These are phyloP conservation scores for Perca schrenkii DNA, from an alignment of 2,113 vertebrate genomes.

Conservation along the genomic window DNA sequence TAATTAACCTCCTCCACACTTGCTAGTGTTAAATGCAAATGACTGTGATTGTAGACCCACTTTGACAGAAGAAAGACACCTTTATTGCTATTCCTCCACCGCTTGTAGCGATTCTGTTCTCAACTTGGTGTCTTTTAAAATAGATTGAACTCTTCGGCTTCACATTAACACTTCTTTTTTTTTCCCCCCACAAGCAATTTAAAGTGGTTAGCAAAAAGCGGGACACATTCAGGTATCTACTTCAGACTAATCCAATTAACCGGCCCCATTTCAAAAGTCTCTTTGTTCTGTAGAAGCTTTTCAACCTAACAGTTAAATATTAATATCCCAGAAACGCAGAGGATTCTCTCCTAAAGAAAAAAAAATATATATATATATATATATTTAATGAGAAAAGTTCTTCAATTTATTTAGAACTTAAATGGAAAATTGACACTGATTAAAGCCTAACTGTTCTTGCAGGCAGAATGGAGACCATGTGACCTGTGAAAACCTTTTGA, in stretches of 20 bases:
- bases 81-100: neutral
- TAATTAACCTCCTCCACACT: constrained; percentile 19
- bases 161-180: neutral
- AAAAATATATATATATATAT: neutral
- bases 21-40: constrained; percentile 3
- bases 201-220: neutral
- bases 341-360: neutral
- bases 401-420: neutral
- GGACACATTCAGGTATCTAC: constrained; percentile 4
- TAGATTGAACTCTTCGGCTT: neutral
- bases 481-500: neutral
- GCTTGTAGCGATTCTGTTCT: neutral
- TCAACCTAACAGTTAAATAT: neutral
- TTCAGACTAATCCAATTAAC: constrained; percentile 43
- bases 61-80: neutral
- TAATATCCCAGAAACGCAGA: constrained; percentile 7
- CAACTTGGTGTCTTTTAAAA: constrained; percentile 1
- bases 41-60: neutral
- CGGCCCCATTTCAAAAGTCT: constrained; percentile 20
- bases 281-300: neutral
- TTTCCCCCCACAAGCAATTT: neutral
- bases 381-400: neutral
- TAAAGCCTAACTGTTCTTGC: neutral
- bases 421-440: neutral
- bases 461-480: neutral